phyloP scores from a whole-genome alignment of 92 coral and sea anemone species.

The Palythoa heliodiscus region DNA sequence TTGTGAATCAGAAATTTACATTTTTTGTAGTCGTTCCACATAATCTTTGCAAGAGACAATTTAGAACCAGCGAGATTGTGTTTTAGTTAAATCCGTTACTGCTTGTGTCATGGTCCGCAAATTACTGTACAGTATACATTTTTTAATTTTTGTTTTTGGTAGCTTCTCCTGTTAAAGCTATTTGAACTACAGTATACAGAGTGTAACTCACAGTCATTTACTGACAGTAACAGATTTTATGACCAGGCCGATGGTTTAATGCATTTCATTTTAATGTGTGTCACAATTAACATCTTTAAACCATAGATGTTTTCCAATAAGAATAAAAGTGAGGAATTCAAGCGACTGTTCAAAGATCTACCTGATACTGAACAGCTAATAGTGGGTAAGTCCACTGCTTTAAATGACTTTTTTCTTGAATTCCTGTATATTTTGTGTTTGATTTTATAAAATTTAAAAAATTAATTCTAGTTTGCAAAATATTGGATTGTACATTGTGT shows the following conservation, averaged over 20 bases:
- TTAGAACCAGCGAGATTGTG: neutral
- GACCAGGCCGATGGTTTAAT: neutral
- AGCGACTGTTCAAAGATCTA: constrained; percentile 88
- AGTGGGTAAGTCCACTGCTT: constrained; percentile 68
- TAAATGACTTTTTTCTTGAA: neutral
- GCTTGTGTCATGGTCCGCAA: neutral
- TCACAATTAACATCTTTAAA: neutral
- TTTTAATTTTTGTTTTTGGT: neutral
- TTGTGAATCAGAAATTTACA: neutral
- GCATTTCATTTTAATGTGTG: neutral
- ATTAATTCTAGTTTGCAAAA: neutral
- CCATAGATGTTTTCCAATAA: constrained; percentile 94
- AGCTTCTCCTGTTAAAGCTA: neutral
- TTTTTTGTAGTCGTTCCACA: neutral
- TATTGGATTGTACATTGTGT: too few species aligned
- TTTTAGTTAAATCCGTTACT: neutral
- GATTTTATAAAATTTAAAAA: too few species aligned
- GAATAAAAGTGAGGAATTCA: constrained; percentile 89
- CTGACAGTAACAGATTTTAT: neutral
- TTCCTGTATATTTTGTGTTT: neutral
- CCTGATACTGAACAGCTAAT: constrained; percentile 96
- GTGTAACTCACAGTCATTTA: neutral
- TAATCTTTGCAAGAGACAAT: neutral
- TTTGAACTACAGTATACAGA: too few species aligned
- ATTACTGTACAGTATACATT: neutral